Conservation (phyloP, 2,888 invertebrate genomes). For the Drosophila anomalata region DNA sequence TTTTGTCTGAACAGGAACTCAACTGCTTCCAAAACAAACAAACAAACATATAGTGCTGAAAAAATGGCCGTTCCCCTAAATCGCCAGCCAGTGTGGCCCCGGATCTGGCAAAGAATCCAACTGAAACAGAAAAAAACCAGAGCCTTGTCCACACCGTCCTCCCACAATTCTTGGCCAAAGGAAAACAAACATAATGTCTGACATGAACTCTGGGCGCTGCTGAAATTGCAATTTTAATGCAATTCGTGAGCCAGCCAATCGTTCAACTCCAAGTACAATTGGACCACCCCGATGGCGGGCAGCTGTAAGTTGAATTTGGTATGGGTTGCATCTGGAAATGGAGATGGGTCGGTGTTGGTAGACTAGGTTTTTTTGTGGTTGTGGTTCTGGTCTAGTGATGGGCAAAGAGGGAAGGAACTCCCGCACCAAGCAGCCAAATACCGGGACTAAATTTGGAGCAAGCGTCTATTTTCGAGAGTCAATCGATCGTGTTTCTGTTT, state of each 20-base stretch:
- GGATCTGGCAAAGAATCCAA: slow-evolving; percentile 11
- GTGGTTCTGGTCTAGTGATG: slow-evolving; percentile 14
- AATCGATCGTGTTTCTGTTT: slow-evolving; percentile 5
- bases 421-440: slow-evolving; percentile 33
- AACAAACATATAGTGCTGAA: slow-evolving; percentile 23
- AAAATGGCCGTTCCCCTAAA: slow-evolving; percentile 52
- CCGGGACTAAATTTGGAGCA: slow-evolving; percentile 24
- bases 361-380: background rate
- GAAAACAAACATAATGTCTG: slow-evolving; percentile 72
- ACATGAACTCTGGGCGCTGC: slow-evolving; percentile 82
- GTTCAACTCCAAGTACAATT: slow-evolving; percentile 78
- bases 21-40: slow-evolving; percentile 21
- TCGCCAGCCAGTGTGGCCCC: slow-evolving; percentile 55
- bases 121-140: background rate
- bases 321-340: slow-evolving; percentile 6
- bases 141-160: slow-evolving; percentile 30
- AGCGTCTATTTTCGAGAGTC: slow-evolving; percentile 25
- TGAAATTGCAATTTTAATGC: slow-evolving; percentile 83
- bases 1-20: slow-evolving; percentile 65
- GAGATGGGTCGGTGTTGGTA: background rate
- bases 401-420: slow-evolving; percentile 23
- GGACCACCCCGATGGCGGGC: slow-evolving; percentile 70
- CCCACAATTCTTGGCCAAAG: slow-evolving; percentile 30
- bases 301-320: slow-evolving; percentile 30
- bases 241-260: slow-evolving; percentile 81